Base-by-base conservation (phyloP, 1,140 invertebrate genomes). In the Drosophila melanica region DNA sequence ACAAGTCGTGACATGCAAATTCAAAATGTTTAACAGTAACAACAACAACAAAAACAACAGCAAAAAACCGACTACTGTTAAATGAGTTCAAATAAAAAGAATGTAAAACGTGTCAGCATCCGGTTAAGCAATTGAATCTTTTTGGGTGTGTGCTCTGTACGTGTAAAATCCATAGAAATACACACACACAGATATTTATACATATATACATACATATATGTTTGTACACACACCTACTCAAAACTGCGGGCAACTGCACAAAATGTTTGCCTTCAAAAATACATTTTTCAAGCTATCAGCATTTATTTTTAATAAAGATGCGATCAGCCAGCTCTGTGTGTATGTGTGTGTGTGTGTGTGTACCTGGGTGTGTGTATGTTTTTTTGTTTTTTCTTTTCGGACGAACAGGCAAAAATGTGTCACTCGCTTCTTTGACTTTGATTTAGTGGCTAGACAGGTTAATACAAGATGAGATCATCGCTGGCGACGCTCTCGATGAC, bases 381-480 rank as follows among this genome's bases (percentile, higher is more conserved):
- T 62, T 8, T 23, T 2, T 23, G 23, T 55, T 27, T 65, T 39
- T 62, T 4, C 44, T 77, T 81, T 58, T 72, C 65, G 75, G 53
- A 12, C 60, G 73, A 81, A 66, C 66, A 33, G 54, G 54, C 48
- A 71, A 82, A 87, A 89, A 84, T 89, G 84, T 89, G 84, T 89
- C 84, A 89, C 65, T 90, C 66, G 84, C 64, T 78, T 89, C 85
- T 89, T 89, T 72, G 80, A 71, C 84, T 89, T 89, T 89, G 84
- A 89, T 89, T 84, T 90, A 89, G 85, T 89, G 84, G 84, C 84
- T 84, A 89, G 84, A 90, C 84, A 89, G 84, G 84, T 89, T 89
- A 89, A 89, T 68, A 80, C 77, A 57, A 89, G 85, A 90, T 89
- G 84, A 89, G 85, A 90, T 89, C 84, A 89, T 84, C 84, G 37